Conservation (phyloP, 1,140 invertebrate genomes). For the Drosophila obscura region DNA sequence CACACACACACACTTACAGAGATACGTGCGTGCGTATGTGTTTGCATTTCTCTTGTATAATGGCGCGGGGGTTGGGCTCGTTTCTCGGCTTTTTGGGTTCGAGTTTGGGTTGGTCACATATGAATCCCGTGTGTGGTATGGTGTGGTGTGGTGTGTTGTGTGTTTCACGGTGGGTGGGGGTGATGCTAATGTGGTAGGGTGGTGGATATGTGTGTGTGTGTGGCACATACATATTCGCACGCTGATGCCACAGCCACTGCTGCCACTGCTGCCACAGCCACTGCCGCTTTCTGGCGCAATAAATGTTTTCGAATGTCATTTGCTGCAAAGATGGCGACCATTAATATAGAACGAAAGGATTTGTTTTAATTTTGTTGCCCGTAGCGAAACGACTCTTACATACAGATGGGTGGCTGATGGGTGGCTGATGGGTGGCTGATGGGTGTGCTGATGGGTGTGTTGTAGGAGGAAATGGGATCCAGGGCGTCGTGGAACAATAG, state of each 20-base stretch:
- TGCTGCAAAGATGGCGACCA: slow-evolving; percentile 80
- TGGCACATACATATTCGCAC: slow-evolving; percentile 9
- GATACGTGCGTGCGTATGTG: slow-evolving; percentile 7
- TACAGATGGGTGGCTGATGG: neutral
- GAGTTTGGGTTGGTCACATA: slow-evolving; percentile 50
- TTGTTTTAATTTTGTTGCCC: slow-evolving; percentile 80
- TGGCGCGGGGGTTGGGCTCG: slow-evolving; percentile 19
- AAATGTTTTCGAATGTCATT: slow-evolving; percentile 83
- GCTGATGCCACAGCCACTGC: neutral
- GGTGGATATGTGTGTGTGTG: slow-evolving; percentile 6
- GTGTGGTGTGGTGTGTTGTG: slow-evolving; percentile 6
- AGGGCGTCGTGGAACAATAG: slow-evolving; percentile 35
- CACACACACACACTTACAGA: slow-evolving; percentile 16
- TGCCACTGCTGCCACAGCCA: slow-evolving; percentile 4
- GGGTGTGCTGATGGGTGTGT: slow-evolving; percentile 1
- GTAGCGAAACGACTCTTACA: slow-evolving; percentile 14
- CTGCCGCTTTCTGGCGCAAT: slow-evolving; percentile 51
- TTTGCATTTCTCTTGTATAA: slow-evolving; percentile 1
- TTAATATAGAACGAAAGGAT: slow-evolving; percentile 82
- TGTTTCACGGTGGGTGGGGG: neutral
- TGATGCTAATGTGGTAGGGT: neutral
- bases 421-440: neutral
- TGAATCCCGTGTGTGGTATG: slow-evolving; percentile 1
- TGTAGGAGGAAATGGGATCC: neutral
- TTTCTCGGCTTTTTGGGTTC: slow-evolving; percentile 12